A percentile compares a stretch with the other conserved stretches of the same genome.
phyloP scores from a whole-genome alignment of 2,797 vertebrate genomes.

The Petrocephalus sullivani region DNA sequence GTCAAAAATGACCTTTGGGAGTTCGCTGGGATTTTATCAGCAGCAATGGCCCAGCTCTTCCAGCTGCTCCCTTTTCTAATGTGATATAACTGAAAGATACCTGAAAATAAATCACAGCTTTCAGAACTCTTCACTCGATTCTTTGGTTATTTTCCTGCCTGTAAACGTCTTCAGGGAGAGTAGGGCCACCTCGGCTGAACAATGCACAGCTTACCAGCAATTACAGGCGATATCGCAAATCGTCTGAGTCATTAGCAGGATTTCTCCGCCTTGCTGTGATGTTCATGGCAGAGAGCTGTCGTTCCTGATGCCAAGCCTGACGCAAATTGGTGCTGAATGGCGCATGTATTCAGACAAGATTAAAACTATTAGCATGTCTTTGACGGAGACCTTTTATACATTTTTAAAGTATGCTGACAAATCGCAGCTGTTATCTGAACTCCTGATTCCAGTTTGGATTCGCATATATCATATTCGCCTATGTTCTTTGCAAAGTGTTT shows the following conservation, averaged over 20 bases:
- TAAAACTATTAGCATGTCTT: background rate
- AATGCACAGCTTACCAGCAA: background rate
- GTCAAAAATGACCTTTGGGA: background rate
- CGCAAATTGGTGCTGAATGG: background rate
- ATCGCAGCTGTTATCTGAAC: background rate
- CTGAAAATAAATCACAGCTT: background rate
- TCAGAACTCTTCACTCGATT: background rate
- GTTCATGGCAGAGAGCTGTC: background rate
- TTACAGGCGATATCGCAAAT: background rate
- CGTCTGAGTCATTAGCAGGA: background rate
- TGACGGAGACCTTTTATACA: background rate
- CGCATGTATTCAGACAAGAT: background rate
- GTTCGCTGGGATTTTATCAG: background rate
- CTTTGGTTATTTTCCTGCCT: background rate
- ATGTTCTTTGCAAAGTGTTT: background rate
- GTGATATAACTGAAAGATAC: background rate
- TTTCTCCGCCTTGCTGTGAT: background rate
- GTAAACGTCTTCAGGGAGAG: background rate
- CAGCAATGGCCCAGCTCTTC: background rate
- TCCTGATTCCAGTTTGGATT: background rate
- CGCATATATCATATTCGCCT: background rate
- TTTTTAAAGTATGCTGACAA: background rate
- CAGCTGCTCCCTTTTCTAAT: background rate
- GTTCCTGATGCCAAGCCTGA: background rate
- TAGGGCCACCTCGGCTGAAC: background rate